These are phyloP conservation scores for Epizoanthus illoricatus DNA, from an alignment of 92 coral and sea anemone species.

Conservation along the genomic window DNA sequence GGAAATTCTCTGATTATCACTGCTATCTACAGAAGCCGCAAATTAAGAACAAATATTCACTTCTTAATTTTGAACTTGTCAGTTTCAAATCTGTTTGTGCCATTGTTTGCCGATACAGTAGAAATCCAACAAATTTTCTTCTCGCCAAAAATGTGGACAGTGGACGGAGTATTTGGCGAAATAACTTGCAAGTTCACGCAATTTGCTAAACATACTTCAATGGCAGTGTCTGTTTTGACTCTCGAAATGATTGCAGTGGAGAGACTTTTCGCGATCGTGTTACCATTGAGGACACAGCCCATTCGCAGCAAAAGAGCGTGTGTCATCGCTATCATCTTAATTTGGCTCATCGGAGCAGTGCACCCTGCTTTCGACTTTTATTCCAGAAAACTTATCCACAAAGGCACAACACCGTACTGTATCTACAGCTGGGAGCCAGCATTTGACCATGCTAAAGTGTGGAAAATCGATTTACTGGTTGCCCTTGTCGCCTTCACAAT, in stretches of 20 bases:
- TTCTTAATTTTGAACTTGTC: too few relatives aligned
- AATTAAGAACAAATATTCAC: too few relatives aligned
- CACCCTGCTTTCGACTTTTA: not conserved
- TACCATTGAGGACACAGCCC: not conserved
- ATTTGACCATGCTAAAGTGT: too few relatives aligned
- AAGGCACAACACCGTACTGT: not conserved
- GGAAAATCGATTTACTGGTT: not conserved
- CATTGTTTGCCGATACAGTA: too few relatives aligned
- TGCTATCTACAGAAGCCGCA: too few relatives aligned
- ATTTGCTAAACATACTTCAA: not conserved
- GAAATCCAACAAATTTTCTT: too few relatives aligned
- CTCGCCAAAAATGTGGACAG: not conserved
- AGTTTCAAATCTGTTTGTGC: too few relatives aligned
- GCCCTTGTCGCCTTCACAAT: not conserved
- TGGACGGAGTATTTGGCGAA: not conserved
- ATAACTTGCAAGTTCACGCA: not conserved
- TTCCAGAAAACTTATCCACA: not conserved
- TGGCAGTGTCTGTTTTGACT: not conserved
- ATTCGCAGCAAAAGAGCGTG: not conserved
- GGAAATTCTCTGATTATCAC: too few relatives aligned
- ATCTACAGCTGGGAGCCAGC: not conserved
- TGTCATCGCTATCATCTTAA: not conserved
- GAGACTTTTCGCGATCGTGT: too few relatives aligned
- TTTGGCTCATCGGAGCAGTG: not conserved
- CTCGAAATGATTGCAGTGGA: not conserved